Evolutionary conservation across 2,888 invertebrate species (phyloP).

Genomic region (Dysmachus trigonus): DNA sequence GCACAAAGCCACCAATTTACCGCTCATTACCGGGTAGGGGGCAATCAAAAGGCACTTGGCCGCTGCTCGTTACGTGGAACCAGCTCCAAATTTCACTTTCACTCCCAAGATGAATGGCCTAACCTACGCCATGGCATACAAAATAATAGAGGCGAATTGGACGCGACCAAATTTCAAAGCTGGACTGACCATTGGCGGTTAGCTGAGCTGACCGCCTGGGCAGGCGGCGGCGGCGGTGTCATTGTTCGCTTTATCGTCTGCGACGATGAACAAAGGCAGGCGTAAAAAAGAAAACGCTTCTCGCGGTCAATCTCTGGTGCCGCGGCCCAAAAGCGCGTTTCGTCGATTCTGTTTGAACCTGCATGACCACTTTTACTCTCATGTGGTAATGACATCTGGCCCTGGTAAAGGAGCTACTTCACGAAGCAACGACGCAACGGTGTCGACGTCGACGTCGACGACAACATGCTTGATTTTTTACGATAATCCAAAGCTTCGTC

Average conservation of each 20-base stretch:
- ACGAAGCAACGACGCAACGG: background rate
- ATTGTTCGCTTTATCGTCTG: constrained; percentile 26
- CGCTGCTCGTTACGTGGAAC: background rate
- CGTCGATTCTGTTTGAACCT: background rate
- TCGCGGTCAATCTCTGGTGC: background rate
- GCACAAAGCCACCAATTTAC: background rate
- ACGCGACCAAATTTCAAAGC: constrained; percentile 4
- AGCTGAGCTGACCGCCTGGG: background rate
- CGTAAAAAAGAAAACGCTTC: constrained; percentile 1
- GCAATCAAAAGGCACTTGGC: background rate
- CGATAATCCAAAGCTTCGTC: background rate
- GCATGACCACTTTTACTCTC: constrained; percentile 40
- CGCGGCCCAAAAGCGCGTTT: background rate
- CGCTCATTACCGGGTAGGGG: background rate
- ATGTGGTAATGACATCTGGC: constrained; percentile 38
- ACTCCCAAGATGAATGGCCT: constrained; percentile 19
- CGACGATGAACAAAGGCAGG: background rate
- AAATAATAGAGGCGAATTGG: background rate
- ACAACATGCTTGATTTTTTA: background rate
- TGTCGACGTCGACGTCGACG: background rate
- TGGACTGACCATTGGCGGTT: background rate
- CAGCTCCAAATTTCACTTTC: constrained; percentile 9
- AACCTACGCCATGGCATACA: background rate
- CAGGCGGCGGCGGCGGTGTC: background rate
- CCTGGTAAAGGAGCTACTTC: constrained; percentile 6